phyloP scores from a whole-genome alignment of 2,113 vertebrate species.

The Synchiropus splendidus region DNA sequence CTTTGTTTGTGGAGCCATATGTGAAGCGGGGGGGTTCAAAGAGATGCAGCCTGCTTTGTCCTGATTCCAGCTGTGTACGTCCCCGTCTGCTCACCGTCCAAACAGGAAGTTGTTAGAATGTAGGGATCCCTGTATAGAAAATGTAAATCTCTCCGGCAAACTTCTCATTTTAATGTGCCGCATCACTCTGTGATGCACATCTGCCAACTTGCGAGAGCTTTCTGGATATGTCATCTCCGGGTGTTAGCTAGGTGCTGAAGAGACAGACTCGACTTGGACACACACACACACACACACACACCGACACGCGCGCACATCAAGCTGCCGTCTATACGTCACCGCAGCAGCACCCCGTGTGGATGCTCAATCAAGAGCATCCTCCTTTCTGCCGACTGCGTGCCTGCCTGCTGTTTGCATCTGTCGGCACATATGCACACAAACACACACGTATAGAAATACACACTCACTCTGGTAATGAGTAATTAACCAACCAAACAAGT shows the following conservation, averaged over 20 bases:
- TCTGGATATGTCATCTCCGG: too few relatives aligned
- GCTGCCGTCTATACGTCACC: conserved; percentile 17
- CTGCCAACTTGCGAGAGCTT: too few relatives aligned
- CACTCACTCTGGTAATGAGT: conserved; percentile 42
- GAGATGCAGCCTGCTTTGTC: too few relatives aligned
- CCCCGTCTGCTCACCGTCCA: conserved; percentile 46
- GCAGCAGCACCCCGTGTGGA: conserved; percentile 35
- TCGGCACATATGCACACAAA: conserved; percentile 8
- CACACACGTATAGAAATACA: conserved; percentile 9
- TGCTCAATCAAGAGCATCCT: conserved; percentile 34
- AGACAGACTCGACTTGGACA: neutral
- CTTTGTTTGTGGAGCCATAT: too few relatives aligned
- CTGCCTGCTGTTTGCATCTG: conserved; percentile 36
- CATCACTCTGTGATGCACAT: too few relatives aligned
- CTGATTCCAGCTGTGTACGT: conserved; percentile 45
- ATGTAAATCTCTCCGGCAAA: too few relatives aligned
- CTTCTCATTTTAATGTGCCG: too few relatives aligned
- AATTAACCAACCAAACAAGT: conserved; percentile 44
- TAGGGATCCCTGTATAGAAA: too few relatives aligned
- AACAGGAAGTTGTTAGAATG: conserved; percentile 39
- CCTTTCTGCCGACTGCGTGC: conserved; percentile 17
- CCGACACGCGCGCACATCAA: conserved; percentile 4
- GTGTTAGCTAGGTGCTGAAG: too few relatives aligned
- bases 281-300: conserved; percentile 5
- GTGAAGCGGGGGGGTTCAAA: too few relatives aligned